These are phyloP conservation scores for Acrocyrtus sp. DNA, from an alignment of 2,888 invertebrate genomes.

Conservation along the genomic window DNA sequence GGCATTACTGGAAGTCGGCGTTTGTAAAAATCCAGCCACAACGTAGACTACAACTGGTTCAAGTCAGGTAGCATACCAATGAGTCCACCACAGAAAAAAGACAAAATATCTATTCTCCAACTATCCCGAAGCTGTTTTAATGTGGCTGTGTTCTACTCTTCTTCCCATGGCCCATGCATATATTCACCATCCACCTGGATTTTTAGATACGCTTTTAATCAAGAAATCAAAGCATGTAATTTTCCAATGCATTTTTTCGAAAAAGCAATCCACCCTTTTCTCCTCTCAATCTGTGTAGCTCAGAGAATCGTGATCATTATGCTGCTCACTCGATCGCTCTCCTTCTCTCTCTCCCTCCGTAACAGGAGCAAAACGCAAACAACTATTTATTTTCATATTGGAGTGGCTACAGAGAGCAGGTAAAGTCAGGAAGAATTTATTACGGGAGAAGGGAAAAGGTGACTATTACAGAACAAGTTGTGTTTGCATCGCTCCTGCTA, in stretches of 20 bases:
- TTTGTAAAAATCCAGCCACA: too few species aligned
- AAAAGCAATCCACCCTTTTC: slow-evolving; percentile 27
- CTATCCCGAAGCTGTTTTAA: too few species aligned
- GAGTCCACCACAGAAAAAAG: slow-evolving; percentile 4
- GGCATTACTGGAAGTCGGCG: too few species aligned
- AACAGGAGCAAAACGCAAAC: slow-evolving; percentile 36
- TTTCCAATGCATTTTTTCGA: background rate
- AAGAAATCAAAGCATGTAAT: slow-evolving; percentile 33
- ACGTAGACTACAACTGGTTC: slow-evolving; percentile 29
- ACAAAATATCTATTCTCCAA: too few species aligned
- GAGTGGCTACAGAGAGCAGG: slow-evolving; percentile 8
- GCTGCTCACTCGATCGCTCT: slow-evolving; percentile 37
- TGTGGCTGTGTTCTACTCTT: background rate
- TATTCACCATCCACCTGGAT: too few species aligned
- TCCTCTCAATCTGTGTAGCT: too few species aligned
- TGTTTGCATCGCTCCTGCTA: slow-evolving; percentile 36
- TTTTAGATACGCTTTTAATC: slow-evolving; percentile 30
- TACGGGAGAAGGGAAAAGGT: slow-evolving; percentile 34
- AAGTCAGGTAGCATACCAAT: slow-evolving; percentile 47
- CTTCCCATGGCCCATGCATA: slow-evolving; percentile 10
- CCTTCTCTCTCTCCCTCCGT: slow-evolving; percentile 1
- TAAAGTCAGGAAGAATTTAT: slow-evolving; percentile 38
- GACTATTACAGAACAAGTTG: slow-evolving; percentile 52
- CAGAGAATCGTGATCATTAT: slow-evolving; percentile 45
- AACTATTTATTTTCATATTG: slow-evolving; percentile 17